Conservation (phyloP, 1,140 invertebrate species). For the Pseudomyrmex flavicornis region DNA sequence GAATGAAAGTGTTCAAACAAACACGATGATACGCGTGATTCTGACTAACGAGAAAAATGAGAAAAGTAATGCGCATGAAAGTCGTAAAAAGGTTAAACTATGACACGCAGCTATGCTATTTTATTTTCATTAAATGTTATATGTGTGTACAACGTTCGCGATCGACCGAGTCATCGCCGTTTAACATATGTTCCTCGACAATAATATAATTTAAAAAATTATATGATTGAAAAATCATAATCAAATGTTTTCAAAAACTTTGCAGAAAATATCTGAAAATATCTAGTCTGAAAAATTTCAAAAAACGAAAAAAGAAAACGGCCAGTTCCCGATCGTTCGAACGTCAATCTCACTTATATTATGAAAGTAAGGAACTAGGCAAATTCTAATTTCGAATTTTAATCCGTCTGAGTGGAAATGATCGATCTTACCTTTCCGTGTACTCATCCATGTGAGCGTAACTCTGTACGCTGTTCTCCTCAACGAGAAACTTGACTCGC, state of each 20-base stretch:
- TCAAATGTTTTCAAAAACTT: not conserved
- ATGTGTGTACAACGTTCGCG: conserved; percentile 43
- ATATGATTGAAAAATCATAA: too few relatives aligned
- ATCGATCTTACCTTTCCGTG: conserved; percentile 95
- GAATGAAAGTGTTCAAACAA: conserved; percentile 56
- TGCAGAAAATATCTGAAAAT: not conserved
- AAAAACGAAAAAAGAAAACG: not conserved
- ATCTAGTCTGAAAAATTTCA: not conserved
- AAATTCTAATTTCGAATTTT: conserved; percentile 60
- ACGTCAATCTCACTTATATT: conserved; percentile 63
- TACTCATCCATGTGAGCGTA: conserved; percentile 99
- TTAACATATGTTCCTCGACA: not conserved
- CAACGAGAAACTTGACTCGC: conserved; percentile 98
- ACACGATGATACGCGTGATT: conserved; percentile 67
- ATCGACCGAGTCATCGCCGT: conserved; percentile 51
- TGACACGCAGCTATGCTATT: conserved; percentile 71
- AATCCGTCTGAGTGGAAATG: conserved; percentile 61
- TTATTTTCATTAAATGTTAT: conserved; percentile 53
- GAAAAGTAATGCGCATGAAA: conserved; percentile 67
- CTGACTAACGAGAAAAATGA: conserved; percentile 68
- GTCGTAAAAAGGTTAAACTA: conserved; percentile 73
- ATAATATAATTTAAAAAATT: not conserved
- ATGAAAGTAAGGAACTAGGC: conserved; percentile 70
- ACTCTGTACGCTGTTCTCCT: conserved; percentile 99
- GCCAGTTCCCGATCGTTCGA: conserved; percentile 55